Conservation (phyloP, 2,113 vertebrate species). For the Felis chaus region DNA sequence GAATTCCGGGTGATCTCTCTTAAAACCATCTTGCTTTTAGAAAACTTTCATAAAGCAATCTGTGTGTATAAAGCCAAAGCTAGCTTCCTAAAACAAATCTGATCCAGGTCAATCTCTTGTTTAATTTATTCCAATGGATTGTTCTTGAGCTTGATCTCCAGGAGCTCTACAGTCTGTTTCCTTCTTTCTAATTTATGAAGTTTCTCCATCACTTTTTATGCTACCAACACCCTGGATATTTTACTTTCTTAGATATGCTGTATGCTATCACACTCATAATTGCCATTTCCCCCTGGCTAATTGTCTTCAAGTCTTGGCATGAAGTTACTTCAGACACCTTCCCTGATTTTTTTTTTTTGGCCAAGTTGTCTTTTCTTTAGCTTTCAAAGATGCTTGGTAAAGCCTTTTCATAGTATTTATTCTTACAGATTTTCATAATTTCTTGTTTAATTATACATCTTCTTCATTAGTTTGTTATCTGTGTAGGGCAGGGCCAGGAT, state of each 20-base stretch:
- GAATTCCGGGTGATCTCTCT: not conserved
- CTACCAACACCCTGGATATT: not conserved
- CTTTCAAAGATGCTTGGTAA: not conserved
- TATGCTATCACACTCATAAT: not conserved
- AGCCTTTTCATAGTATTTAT: not conserved
- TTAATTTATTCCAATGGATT: not conserved
- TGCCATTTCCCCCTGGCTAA: not conserved
- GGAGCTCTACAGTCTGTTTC: not conserved
- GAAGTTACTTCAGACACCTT: not conserved
- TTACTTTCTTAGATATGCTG: not conserved
- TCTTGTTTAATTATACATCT: not conserved
- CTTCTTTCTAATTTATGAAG: not conserved
- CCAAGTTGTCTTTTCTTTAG: not conserved
- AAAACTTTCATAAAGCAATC: conserved; percentile 20
- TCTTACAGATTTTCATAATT: not conserved
- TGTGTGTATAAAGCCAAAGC: not conserved
- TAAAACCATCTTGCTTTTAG: conserved; percentile 10
- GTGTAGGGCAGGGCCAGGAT: not conserved
- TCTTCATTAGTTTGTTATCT: not conserved
- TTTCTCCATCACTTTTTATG: not conserved
- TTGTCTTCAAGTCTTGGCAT: not conserved
- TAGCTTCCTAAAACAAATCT: not conserved
- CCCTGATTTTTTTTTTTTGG: not conserved
- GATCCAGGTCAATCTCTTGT: not conserved
- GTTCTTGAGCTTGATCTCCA: not conserved